Evolutionary conservation across 2,113 vertebrate species (phyloP).

Genomic region (Holacanthus passer): DNA sequence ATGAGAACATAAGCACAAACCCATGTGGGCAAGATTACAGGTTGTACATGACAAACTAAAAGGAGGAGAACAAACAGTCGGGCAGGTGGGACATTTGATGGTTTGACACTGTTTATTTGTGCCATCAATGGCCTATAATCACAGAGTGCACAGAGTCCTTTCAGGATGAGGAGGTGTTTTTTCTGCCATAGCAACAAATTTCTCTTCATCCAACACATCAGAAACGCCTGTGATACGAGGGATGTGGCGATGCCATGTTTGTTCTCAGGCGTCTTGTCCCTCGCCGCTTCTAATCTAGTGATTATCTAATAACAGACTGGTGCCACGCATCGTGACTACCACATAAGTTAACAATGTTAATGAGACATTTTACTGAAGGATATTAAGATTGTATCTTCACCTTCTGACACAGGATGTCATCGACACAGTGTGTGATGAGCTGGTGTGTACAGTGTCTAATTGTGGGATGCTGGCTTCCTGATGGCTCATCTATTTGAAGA

Average conservation of each 20-base stretch:
- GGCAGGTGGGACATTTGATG: conserved; percentile 26
- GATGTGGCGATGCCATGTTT: conserved; percentile 12
- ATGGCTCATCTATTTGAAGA: conserved; percentile 44
- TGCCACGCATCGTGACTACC: conserved; percentile 23
- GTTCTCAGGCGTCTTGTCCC: conserved; percentile 21
- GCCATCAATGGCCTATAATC: conserved; percentile 51
- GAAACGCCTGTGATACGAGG: conserved; percentile 3
- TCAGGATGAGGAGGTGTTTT: conserved; percentile 28
- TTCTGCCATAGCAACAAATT: conserved; percentile 31
- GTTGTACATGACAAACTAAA: conserved; percentile 25
- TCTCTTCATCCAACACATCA: conserved; percentile 13
- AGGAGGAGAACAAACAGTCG: conserved; percentile 2
- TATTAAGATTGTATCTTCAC: conserved; percentile 60
- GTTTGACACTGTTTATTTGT: conserved; percentile 65
- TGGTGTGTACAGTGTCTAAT: conserved; percentile 38
- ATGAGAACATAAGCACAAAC: neutral
- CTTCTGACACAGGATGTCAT: conserved; percentile 52
- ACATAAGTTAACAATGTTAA: conserved; percentile 63
- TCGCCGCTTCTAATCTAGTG: conserved; percentile 42
- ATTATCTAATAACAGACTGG: conserved; percentile 56
- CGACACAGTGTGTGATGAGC: conserved; percentile 33
- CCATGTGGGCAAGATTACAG: conserved; percentile 17
- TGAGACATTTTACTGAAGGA: conserved; percentile 69
- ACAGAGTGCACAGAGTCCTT: conserved; percentile 28
- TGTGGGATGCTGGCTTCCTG: conserved; percentile 30